phyloP scores from a whole-genome alignment of 2,113 vertebrate genomes.

The Puntigrus tetrazona region DNA sequence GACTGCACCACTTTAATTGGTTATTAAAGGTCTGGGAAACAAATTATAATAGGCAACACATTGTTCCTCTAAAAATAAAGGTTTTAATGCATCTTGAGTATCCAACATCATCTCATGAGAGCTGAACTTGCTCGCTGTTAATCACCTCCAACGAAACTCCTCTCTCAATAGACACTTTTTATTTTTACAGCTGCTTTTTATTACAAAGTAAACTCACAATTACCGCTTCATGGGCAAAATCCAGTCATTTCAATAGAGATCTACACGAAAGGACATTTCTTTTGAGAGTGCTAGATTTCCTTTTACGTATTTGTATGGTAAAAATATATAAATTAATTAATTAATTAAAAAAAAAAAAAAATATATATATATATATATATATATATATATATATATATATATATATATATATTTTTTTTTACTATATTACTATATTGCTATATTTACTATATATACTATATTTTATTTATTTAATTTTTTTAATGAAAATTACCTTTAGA shows the following conservation, averaged over 20 bases:
- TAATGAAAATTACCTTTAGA: not conserved
- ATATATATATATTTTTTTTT: too few species aligned
- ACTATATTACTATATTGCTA: too few species aligned
- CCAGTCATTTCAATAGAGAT: not conserved
- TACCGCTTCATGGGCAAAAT: not conserved
- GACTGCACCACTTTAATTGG: not conserved
- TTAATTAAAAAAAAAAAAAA: too few species aligned
- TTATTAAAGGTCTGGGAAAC: not conserved
- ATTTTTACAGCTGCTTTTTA: not conserved
- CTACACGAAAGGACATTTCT: not conserved
- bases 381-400: too few species aligned
- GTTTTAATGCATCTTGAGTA: not conserved
- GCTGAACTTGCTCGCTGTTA: not conserved
- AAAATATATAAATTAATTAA: too few species aligned
- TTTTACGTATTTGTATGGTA: too few species aligned
- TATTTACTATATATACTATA: too few species aligned
- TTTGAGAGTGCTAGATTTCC: not conserved
- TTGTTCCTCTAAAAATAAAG: slow-evolving; percentile 16
- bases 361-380: too few species aligned
- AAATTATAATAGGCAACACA: not conserved
- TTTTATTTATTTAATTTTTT: not conserved
- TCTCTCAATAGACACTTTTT: not conserved
- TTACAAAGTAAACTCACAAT: not conserved
- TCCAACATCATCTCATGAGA: too few species aligned
- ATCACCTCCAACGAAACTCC: not conserved